These are phyloP conservation scores for Acleris cristana DNA, from an alignment of 2,888 invertebrate species.

Conservation along the genomic window DNA sequence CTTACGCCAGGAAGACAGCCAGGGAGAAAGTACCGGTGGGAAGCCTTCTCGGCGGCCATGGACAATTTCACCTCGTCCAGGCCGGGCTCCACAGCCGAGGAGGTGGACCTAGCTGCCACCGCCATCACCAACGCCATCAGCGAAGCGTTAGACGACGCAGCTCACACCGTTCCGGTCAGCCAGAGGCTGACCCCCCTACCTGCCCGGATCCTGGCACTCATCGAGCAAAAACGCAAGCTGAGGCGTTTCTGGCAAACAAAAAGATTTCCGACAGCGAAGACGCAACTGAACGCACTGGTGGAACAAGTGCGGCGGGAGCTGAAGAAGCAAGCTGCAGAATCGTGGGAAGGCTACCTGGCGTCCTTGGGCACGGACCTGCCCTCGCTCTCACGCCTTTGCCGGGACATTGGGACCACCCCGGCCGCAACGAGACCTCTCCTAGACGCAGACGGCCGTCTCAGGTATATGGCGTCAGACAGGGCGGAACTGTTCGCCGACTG, in stretches of 20 bases:
- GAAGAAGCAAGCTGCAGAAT: background rate
- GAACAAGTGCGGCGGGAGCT: background rate
- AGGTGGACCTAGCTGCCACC: background rate
- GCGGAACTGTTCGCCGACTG: slow-evolving; percentile 4
- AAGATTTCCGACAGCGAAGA: slow-evolving; percentile 6
- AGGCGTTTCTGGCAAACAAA: slow-evolving; percentile 2
- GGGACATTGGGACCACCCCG: background rate
- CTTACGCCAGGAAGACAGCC: background rate
- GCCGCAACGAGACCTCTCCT: slow-evolving; percentile 1
- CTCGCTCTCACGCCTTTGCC: slow-evolving; percentile 1
- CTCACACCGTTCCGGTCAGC: slow-evolving; percentile 4
- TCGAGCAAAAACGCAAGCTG: slow-evolving; percentile 9
- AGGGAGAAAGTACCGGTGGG: slow-evolving; percentile 33
- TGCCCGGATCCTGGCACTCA: background rate
- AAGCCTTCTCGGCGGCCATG: slow-evolving; percentile 11
- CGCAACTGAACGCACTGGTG: no score
- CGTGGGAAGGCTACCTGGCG: no score
- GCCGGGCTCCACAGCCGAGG: background rate
- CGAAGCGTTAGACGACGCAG: background rate
- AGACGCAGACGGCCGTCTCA: background rate
- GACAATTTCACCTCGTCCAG: background rate
- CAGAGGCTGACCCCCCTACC: background rate
- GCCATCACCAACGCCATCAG: background rate
- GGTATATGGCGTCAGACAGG: slow-evolving; percentile 21
- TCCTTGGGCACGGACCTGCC: background rate